Percentiles rank a stretch among this genome's conserved stretches.
Evolutionary conservation across 2,888 invertebrate genomes (phyloP).

Genomic region (Ametastegia equiseti): DNA sequence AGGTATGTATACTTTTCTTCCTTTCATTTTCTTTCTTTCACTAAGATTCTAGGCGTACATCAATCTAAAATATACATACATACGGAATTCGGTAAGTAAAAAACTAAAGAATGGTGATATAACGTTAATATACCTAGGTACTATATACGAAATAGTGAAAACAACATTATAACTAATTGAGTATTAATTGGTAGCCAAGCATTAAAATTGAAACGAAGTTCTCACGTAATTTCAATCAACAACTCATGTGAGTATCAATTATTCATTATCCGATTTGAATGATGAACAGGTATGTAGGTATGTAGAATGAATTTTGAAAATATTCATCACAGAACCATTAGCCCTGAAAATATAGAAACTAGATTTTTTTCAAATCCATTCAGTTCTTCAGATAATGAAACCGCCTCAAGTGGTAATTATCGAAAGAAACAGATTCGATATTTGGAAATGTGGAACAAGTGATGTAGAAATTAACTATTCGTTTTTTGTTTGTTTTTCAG

Average conservation of each 20-base stretch:
- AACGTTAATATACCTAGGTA: neutral
- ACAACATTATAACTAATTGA: constrained; percentile 8
- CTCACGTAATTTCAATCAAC: too few relatives aligned
- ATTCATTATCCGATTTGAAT: neutral
- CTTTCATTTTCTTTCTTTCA: neutral
- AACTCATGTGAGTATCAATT: constrained; percentile 11
- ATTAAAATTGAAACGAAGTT: neutral
- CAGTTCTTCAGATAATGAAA: too few relatives aligned
- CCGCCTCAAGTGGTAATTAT: neutral
- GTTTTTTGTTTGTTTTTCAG: too few relatives aligned
- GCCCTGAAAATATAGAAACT: too few relatives aligned
- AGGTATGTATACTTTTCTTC: neutral
- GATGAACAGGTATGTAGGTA: constrained; percentile 1
- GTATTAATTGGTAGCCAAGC: constrained; percentile 33
- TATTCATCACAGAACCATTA: too few relatives aligned
- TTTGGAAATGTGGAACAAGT: neutral
- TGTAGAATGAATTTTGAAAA: too few relatives aligned
- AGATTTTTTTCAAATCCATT: too few relatives aligned
- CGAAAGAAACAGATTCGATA: neutral
- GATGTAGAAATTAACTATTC: neutral
- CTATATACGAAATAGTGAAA: neutral
- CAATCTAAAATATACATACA: too few relatives aligned
- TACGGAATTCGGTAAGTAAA: neutral
- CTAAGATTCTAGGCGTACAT: neutral
- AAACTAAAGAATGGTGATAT: constrained; percentile 9